phyloP scores from a whole-genome alignment of 2,888 invertebrate genomes.

The Tipula lateralis region DNA sequence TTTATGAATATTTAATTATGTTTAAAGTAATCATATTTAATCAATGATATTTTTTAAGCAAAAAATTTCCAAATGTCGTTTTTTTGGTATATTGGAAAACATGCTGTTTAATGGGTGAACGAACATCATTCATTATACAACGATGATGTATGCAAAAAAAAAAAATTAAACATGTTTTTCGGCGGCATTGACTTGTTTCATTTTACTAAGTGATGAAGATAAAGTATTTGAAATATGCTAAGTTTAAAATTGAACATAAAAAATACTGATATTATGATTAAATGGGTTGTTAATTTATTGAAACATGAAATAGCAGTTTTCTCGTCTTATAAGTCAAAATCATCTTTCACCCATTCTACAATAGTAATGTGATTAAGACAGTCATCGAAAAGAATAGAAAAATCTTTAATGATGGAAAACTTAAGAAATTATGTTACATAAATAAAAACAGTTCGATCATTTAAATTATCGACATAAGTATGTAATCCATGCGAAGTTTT shows the following conservation, averaged over 20 bases:
- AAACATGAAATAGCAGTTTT: background rate
- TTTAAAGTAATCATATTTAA: too few relatives aligned
- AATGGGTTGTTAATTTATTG: constrained; percentile 13
- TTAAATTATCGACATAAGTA: too few relatives aligned
- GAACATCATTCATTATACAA: background rate
- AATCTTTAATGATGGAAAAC: background rate
- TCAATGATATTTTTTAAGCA: too few relatives aligned
- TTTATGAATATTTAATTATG: too few relatives aligned
- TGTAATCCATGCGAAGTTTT: too few relatives aligned
- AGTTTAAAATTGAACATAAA: background rate
- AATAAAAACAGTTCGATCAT: too few relatives aligned
- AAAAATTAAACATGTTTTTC: background rate
- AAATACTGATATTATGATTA: background rate
- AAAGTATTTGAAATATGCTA: background rate
- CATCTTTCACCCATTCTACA: background rate
- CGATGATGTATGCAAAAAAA: background rate
- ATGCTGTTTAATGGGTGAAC: background rate
- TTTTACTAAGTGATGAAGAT: background rate
- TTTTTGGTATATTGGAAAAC: background rate
- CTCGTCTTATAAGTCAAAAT: background rate
- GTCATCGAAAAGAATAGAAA: background rate
- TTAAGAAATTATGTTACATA: too few relatives aligned
- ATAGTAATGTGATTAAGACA: background rate
- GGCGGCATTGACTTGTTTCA: background rate
- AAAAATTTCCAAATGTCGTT: too few relatives aligned